phyloP scores from a whole-genome alignment of 30 jellyfish, hydroid and myxozoan species.

The Hydra vulgaris region DNA sequence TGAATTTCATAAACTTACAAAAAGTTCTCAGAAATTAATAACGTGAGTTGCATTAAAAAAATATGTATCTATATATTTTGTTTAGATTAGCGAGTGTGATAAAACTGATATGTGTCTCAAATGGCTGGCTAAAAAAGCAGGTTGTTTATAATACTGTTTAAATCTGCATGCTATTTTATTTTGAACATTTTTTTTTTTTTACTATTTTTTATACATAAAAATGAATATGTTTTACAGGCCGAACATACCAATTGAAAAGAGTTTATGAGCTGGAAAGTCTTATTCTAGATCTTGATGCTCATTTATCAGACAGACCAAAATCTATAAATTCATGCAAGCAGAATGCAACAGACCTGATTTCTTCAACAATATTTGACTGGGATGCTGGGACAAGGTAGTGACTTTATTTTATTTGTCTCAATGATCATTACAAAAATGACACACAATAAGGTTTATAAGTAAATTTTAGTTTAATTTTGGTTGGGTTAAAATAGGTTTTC shows the following conservation, averaged over 20 bases:
- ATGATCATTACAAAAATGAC: no score
- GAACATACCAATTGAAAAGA: constrained; percentile 30
- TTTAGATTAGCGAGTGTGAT: constrained; percentile 33
- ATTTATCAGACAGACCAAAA: constrained; percentile 38
- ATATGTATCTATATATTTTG: no score
- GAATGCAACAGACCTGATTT: constrained; percentile 36
- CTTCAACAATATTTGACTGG: constrained; percentile 64
- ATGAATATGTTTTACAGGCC: constrained; percentile 24
- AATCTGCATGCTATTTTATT: neutral
- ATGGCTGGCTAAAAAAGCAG: constrained; percentile 51
- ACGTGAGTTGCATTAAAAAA: no score
- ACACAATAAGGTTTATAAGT: no score
- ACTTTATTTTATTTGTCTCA: neutral
- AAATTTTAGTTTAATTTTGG: no score
- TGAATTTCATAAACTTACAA: no score
- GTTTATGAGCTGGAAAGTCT: constrained; percentile 81
- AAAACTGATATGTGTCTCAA: constrained; percentile 21
- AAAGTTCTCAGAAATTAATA: no score
- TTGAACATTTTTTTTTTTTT: neutral
- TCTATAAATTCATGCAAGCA: constrained; percentile 15
- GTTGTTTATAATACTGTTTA: neutral
- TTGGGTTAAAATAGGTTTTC: no score
- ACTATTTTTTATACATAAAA: neutral
- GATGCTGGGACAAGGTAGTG: constrained; percentile 63
- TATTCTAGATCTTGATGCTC: constrained; percentile 45